Conservation (phyloP, 2,113 vertebrate species). For the Pangasianodon gigas region DNA sequence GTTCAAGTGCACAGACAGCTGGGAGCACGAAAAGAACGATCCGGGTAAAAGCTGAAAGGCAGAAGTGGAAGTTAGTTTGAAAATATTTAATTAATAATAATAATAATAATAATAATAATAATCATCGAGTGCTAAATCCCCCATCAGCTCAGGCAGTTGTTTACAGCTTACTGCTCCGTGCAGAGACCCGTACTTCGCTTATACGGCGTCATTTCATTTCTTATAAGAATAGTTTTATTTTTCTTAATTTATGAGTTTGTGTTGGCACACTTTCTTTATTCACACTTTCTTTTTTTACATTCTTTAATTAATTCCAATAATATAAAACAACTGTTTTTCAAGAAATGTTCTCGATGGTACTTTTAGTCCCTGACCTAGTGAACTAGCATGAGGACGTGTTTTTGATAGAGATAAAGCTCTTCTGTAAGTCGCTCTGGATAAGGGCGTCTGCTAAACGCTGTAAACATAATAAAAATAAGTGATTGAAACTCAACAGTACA, state of each 20-base stretch:
- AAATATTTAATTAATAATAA: no score
- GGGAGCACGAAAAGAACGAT: background rate
- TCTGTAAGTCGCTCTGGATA: no score
- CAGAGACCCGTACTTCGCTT: no score
- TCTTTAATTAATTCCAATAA: background rate
- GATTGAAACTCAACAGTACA: background rate
- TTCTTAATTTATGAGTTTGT: background rate
- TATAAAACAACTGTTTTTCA: background rate
- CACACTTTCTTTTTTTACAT: background rate
- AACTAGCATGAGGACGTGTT: background rate
- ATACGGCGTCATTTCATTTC: no score
- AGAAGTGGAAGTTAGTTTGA: background rate
- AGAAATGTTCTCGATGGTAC: background rate
- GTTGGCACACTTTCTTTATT: background rate
- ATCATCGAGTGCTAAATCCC: no score
- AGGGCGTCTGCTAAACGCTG: no score
- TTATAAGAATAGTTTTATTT: background rate
- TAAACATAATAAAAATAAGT: background rate
- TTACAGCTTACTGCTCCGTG: no score
- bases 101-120: no score
- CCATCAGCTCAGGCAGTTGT: no score
- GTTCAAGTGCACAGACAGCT: background rate
- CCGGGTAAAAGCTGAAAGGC: background rate
- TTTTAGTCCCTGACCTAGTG: background rate
- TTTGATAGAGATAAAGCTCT: background rate